Percentiles rank a stretch among this genome's conserved stretches.
Evolutionary conservation across 2,888 invertebrate genomes (phyloP).

Genomic region (Drosophila cognata): DNA sequence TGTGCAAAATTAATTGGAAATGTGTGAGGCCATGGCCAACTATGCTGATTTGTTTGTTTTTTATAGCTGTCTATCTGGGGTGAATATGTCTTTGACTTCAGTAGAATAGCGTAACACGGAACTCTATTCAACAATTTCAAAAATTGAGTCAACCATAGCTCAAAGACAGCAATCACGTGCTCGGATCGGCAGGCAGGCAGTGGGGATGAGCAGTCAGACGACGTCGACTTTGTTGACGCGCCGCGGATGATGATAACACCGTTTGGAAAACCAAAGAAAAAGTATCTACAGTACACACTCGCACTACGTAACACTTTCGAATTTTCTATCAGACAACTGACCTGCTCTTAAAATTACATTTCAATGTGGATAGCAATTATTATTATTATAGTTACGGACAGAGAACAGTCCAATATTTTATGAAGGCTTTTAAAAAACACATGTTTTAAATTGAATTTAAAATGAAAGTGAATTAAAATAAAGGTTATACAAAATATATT

Average conservation of each 20-base stretch:
- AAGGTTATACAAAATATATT: background rate
- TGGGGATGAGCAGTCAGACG: slow-evolving; percentile 26
- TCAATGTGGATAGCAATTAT: background rate
- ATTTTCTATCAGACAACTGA: background rate
- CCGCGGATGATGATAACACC: slow-evolving; percentile 46
- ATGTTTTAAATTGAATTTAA: background rate
- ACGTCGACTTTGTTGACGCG: slow-evolving; percentile 1
- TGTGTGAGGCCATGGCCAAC: slow-evolving; percentile 1
- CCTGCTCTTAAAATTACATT: background rate
- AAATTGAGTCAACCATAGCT: slow-evolving; percentile 5
- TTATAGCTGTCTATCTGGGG: slow-evolving; percentile 23
- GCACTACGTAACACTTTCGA: background rate
- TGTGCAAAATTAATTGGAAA: background rate
- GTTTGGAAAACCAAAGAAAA: slow-evolving; percentile 31
- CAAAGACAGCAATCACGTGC: slow-evolving; percentile 46
- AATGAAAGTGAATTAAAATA: background rate
- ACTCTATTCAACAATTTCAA: slow-evolving; percentile 17
- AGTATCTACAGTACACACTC: slow-evolving; percentile 1
- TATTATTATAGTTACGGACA: background rate
- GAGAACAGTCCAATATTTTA: background rate
- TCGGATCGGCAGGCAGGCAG: slow-evolving; percentile 30
- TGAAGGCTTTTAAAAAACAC: background rate
- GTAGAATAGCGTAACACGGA: slow-evolving; percentile 44
- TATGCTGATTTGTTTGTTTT: background rate
- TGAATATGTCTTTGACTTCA: slow-evolving; percentile 44